Evolutionary conservation across 2,888 invertebrate genomes (phyloP).

Genomic region (Amblyjoppa proteus): DNA sequence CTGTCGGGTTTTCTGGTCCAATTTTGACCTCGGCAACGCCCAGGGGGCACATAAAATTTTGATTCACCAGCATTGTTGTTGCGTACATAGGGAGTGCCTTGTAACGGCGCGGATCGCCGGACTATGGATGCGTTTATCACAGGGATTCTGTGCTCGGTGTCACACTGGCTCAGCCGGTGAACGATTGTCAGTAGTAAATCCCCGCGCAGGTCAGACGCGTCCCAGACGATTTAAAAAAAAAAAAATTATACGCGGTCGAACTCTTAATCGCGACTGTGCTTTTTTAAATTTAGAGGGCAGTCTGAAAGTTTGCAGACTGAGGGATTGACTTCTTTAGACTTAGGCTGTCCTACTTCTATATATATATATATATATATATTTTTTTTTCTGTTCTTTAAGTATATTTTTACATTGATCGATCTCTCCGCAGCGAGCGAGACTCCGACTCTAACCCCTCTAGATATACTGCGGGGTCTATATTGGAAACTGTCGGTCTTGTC

Average conservation of each 20-base stretch:
- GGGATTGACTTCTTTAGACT: not conserved
- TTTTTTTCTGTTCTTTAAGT: not conserved
- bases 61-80: constrained; percentile 45
- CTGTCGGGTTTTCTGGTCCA: constrained; percentile 31
- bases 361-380: too few species aligned
- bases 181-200: constrained; percentile 39
- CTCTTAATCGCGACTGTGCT: not conserved
- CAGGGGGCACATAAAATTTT: constrained; percentile 51
- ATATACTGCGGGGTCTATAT: constrained; percentile 10
- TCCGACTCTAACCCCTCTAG: constrained; percentile 16
- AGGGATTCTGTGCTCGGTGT: not conserved
- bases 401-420: constrained; percentile 1
- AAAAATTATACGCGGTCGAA: not conserved
- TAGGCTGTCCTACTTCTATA: not conserved
- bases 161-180: constrained; percentile 3
- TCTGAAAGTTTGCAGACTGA: not conserved
- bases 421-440: not conserved
- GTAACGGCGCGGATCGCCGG: not conserved
- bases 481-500: constrained; percentile 25
- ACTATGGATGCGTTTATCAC: constrained; percentile 1
- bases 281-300: not conserved
- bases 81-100: not conserved
- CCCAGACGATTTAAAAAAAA: constrained; percentile 5
- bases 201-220: constrained; percentile 30
- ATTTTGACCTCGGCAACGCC: constrained; percentile 41